Conservation (phyloP, 2,888 invertebrate genomes). For the Drosophila tanythrix region DNA sequence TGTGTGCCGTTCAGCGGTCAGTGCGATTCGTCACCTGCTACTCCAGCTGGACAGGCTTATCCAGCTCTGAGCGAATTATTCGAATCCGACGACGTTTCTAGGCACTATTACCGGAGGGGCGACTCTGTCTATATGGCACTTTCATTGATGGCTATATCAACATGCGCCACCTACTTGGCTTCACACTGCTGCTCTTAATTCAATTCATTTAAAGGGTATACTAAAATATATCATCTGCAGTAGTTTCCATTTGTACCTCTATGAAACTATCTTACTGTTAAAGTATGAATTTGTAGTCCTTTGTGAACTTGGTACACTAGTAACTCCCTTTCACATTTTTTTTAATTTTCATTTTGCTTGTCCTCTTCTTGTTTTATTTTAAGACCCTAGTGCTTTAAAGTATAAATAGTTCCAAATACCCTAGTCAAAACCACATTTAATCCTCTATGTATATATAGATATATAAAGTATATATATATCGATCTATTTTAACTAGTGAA, state of each 20-base stretch:
- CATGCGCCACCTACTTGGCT: conserved; percentile 84
- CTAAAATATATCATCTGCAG: background rate
- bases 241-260: background rate
- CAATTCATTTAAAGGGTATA: conserved; percentile 83
- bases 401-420: background rate
- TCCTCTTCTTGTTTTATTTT: background rate
- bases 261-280: background rate
- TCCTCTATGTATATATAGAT: background rate
- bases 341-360: background rate
- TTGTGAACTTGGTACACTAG: background rate
- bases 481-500: background rate
- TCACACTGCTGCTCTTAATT: conserved; percentile 85
- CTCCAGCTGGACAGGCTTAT: conserved; percentile 35
- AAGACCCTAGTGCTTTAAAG: background rate
- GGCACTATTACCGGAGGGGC: conserved; percentile 68
- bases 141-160: conserved; percentile 78
- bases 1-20: conserved; percentile 66
- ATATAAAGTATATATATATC: background rate
- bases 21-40: conserved; percentile 57
- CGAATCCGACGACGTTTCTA: conserved; percentile 82
- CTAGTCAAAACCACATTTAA: background rate
- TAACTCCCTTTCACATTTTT: background rate
- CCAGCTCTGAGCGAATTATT: conserved; percentile 81
- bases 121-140: conserved; percentile 35
- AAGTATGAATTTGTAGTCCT: background rate